Evolutionary conservation across 2,888 invertebrate genomes (phyloP), one percentile per base, ranked within the genome.

Genomic region (Leptothorax acervorum): DNA sequence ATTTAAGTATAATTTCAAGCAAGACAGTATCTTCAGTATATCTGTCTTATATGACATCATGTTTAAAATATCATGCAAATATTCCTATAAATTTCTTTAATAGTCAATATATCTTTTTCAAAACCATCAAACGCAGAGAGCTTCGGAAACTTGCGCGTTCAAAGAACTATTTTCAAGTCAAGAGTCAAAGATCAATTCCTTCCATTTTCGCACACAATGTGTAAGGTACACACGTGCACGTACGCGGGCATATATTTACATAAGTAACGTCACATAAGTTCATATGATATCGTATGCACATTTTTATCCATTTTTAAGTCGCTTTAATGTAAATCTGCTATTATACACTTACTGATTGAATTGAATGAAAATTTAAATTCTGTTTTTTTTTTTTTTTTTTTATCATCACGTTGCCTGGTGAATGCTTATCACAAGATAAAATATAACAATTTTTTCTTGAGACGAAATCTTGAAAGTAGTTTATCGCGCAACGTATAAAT

Each of bases 131-230:
- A 65, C 8, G 23, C 18, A 6, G 42, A 73, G 11, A 39, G 3
- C 9, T 15, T 39, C 6, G 28, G 1, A 28, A 60, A 42, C 28
- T 23, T 42, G 9, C 18, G 15, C 2, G 23, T 18, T 15, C 23
- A 42, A 42, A 6, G 28, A 3, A 51, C 3, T 65, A 71, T 68
- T 74, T 45, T 73, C 4, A 66, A 66, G 31, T 45, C 48, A 48
- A 62, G 71, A 84, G 90, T 87, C 92, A 93, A 93, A 93, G 92
- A 92, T 93, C 91, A 85, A 55, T 68, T 31, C 82, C 86, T 60
- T 86, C 90, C 86, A 90, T 92, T 66, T 91, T 92, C 92, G 87
- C 85, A 92, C 92, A 78, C 88, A 81, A 75, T 66, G 53, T 84
- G 60, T 83, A 76, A 81, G 73, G 85, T 85, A 84, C 74, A 85